phyloP scores from a whole-genome alignment of 2,888 invertebrate genomes.

The Latheticus oryzae region DNA sequence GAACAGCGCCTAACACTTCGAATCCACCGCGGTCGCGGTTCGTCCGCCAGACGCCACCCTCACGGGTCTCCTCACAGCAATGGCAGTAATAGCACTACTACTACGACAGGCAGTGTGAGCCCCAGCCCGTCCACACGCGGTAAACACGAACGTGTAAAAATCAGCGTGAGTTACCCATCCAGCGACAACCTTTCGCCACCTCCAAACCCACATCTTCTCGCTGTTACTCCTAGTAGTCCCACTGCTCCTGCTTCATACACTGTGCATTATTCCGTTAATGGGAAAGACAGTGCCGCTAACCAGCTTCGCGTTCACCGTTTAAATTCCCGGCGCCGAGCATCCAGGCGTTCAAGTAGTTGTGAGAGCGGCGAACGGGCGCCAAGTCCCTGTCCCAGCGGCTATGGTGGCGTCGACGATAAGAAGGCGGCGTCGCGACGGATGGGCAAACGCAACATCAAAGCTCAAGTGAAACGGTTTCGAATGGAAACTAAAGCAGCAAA shows the following conservation, averaged over 20 bases:
- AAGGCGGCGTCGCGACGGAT: slow-evolving; percentile 73
- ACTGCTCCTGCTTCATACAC: slow-evolving; percentile 68
- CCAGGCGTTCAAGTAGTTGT: slow-evolving; percentile 67
- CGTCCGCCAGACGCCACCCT: slow-evolving; percentile 66
- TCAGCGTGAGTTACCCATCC: slow-evolving; percentile 87
- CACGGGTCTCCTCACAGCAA: slow-evolving; percentile 77
- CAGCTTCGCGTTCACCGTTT: slow-evolving; percentile 69
- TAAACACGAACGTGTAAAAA: slow-evolving; percentile 84
- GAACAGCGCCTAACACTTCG: slow-evolving; percentile 91
- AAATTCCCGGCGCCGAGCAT: slow-evolving; percentile 54
- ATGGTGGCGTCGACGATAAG: slow-evolving; percentile 59
- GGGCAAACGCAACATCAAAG: slow-evolving; percentile 91
- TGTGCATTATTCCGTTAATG: slow-evolving; percentile 77
- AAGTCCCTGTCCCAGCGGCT: slow-evolving; percentile 64
- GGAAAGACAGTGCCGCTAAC: slow-evolving; percentile 71
- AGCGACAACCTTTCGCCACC: slow-evolving; percentile 71
- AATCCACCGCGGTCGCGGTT: slow-evolving; percentile 88
- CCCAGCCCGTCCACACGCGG: slow-evolving; percentile 71
- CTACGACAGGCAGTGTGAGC: slow-evolving; percentile 75
- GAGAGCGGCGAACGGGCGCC: slow-evolving; percentile 67
- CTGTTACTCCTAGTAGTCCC: slow-evolving; percentile 64
- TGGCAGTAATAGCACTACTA: slow-evolving; percentile 77
- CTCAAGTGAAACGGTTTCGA: slow-evolving; percentile 89
- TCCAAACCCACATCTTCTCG: slow-evolving; percentile 58
- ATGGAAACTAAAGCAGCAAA: slow-evolving; percentile 98